phyloP scores from a whole-genome alignment of 1,140 invertebrate species.

The Metaphire vulgaris region DNA sequence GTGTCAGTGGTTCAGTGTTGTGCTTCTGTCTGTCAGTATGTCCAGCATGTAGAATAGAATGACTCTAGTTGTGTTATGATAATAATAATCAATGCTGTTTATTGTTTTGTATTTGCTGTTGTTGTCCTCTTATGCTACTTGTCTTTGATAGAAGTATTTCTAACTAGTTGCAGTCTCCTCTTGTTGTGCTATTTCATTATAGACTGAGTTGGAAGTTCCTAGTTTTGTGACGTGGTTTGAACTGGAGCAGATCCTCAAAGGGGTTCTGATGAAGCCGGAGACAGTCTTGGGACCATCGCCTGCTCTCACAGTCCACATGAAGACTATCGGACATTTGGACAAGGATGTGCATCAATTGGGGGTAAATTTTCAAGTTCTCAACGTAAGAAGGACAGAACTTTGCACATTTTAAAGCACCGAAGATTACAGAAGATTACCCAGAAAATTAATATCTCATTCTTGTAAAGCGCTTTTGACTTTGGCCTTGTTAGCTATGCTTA shows the following conservation, averaged over 20 bases:
- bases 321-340: not conserved
- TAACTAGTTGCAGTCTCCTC: no score
- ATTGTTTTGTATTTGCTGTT: not conserved
- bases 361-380: not conserved
- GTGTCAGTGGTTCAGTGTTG: no score
- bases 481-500: no score
- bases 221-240: not conserved
- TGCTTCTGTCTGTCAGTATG: no score
- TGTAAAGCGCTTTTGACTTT: no score
- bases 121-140: not conserved
- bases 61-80: not conserved
- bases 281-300: not conserved
- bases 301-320: not conserved
- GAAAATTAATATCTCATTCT: no score
- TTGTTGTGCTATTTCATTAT: not conserved
- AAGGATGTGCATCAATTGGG: not conserved
- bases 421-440: no score
- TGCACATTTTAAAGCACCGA: no score
- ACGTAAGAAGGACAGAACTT: no score
- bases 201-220: not conserved
- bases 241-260: not conserved
- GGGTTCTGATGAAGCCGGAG: not conserved
- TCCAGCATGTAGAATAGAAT: not conserved
- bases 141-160: not conserved
- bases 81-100: not conserved